Evolutionary conservation across 1,140 invertebrate genomes (phyloP), one percentile per base, ranked within the genome.

Genomic region (Octopus bimaculoides): DNA sequence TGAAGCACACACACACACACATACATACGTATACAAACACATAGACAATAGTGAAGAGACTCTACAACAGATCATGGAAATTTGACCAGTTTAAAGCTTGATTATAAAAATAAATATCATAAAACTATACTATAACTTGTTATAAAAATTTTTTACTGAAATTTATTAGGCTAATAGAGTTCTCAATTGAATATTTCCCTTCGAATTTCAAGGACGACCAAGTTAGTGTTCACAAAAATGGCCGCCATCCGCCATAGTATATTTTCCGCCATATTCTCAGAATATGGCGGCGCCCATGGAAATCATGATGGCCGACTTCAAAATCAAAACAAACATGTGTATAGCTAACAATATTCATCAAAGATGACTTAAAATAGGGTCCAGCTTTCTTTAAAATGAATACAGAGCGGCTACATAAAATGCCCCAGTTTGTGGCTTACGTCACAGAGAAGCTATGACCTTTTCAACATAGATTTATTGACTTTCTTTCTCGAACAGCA

Each of bases 261-360:
- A 83, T 80, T 55, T 90, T 91, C 92, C 90, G 92, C 92, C 92
- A 93, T 93, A 79, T 93, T 93, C 84, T 80, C 91, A 91, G 91
- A 93, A 88, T 84, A 93, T 93, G 93, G 92, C 93, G 92, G 93
- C 92, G 91, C 92, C 92, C 92, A 92, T 91, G 89, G 88, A 89
- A 89, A 86, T 91, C 86, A 87, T 89, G 87, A 90, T 90, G 89
- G 89, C 89, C 85, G 89, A 88, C 89, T 79, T 53, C 81, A 82
- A 86, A 88, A 89, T 87, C 89, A 90, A 89, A 90, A 90, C 89
- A 89, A 88, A 86, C 83, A 52, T 56, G 41, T 74, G 9, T 75
- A 5, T 41, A 71, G 14, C 8, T 4, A 5, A 14, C 17, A 71
- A 71, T 20, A 10, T 12, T 17, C 8, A 20, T 71, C 66, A 17